Conservation (phyloP, 92 coral and sea anemone species). For the Bergia puertoricense region DNA sequence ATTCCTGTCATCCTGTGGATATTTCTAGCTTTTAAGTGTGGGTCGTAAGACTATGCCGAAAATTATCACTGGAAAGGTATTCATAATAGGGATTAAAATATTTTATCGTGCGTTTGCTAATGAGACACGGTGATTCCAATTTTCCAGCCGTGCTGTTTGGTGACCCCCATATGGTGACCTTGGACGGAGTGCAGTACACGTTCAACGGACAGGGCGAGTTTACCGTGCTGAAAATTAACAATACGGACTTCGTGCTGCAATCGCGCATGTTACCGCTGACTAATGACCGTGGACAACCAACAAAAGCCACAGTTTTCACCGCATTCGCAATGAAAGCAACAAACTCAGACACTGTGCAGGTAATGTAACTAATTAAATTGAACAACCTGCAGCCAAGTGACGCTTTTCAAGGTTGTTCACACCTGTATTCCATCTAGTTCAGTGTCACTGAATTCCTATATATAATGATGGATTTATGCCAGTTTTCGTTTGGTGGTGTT, state of each 20-base stretch:
- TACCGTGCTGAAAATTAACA: conserved; percentile 56
- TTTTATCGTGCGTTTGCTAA: too few relatives aligned
- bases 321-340: conserved; percentile 66
- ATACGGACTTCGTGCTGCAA: conserved; percentile 65
- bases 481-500: too few relatives aligned
- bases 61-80: not conserved
- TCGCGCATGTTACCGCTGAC: conserved; percentile 78
- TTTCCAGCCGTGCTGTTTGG: conserved; percentile 76
- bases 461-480: too few relatives aligned
- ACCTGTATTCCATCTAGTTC: not conserved
- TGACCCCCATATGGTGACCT: conserved; percentile 88
- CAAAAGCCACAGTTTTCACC: conserved; percentile 68
- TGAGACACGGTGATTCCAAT: too few relatives aligned
- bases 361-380: not conserved
- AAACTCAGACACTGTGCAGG: conserved; percentile 72
- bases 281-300: conserved; percentile 18
- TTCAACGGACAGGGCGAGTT: conserved; percentile 88
- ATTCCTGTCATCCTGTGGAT: too few relatives aligned
- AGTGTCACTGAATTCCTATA: too few relatives aligned
- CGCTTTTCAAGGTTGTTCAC: not conserved
- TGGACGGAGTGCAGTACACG: conserved; percentile 80
- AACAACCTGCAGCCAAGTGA: not conserved
- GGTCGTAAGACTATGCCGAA: too few relatives aligned
- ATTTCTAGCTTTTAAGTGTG: too few relatives aligned
- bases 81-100: too few relatives aligned